These are phyloP conservation scores for Sipunculus nudus DNA, from an alignment of 2,888 invertebrate genomes.

Conservation along the genomic window DNA sequence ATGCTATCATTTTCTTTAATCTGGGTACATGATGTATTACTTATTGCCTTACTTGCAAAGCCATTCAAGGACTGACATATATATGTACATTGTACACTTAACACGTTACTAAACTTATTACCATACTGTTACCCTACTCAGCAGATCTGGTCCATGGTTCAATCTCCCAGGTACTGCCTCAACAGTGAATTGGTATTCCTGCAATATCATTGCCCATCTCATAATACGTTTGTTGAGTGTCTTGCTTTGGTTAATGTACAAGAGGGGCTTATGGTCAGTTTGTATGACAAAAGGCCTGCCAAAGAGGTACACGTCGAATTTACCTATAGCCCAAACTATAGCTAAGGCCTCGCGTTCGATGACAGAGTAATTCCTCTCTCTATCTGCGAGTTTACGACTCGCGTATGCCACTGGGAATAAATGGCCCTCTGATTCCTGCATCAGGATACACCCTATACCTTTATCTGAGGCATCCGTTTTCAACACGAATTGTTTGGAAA, in stretches of 20 bases:
- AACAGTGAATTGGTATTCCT: constrained; percentile 3
- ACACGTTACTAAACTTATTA: no score
- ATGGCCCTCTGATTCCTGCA: constrained; percentile 23
- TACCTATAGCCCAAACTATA: constrained; percentile 23
- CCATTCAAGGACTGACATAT: no score
- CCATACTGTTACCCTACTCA: no score
- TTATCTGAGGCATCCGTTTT: constrained; percentile 37
- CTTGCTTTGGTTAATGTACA: constrained; percentile 3
- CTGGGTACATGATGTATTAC: no score
- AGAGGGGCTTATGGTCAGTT: constrained; percentile 13
- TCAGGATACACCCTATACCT: constrained; percentile 41
- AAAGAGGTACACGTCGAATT: constrained; percentile 1
- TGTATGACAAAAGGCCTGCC: background rate
- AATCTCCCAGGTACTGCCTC: no score
- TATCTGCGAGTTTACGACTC: constrained; percentile 33
- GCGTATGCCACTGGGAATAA: constrained; percentile 39
- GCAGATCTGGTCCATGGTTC: no score
- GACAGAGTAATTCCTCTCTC: constrained; percentile 35
- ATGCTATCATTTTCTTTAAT: no score
- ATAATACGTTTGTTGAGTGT: constrained; percentile 7
- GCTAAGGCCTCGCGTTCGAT: constrained; percentile 38
- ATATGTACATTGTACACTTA: no score
- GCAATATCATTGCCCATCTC: constrained; percentile 12
- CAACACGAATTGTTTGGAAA: constrained; percentile 24
- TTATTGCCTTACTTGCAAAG: no score